Evolutionary conservation across 2,797 vertebrate species (phyloP), one percentile per base, ranked within the genome.

Genomic region (Erethizon dorsatum): DNA sequence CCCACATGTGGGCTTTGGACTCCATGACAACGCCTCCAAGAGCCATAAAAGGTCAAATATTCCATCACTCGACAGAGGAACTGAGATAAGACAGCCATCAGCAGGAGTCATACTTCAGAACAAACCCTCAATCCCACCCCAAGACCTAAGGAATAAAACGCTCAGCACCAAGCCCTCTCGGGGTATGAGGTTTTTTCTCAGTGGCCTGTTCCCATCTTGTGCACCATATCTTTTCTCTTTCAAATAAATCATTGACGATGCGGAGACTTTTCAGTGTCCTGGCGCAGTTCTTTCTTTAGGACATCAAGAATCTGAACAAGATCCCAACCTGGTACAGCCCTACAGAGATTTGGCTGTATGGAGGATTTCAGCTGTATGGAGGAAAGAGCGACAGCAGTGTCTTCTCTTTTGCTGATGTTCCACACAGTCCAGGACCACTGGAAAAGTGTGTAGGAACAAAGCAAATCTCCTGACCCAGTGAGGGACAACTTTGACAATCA

Each of bases 141-240:
- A 20, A n/a, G 63, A 8, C 7, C 67, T 37, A 37, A 69, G 67
- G 17, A 69, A 18, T 37, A 20, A 37, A 69, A 37, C 1, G 2
- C 7, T 20, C 8, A 8, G 10, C 7, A 69, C 17, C n/a, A 37
- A 17, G n/a, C n/a, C 67, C 14, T 7, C 15, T 69, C 33, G 13
- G 6, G n/a, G 6, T 69, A 20, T 37, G n/a, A 37, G 67, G 20
- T 37, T 18, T n/a, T 15, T 24, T 61, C 33, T 37, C 67, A 8
- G 1, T 37, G 7, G 5, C n/a, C 17, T 18, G 2, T 37, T 69
- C 67, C 15, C 17, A 20, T 10, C n/a, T 8, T 3, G 8, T n/a
- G n/a, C n/a, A 37, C n/a, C n/a, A 20, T 37, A 3, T 20, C 67
- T 69, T 69, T 69, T 37, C 67, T 9, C 17, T 37, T 8, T 7